phyloP scores from a whole-genome alignment of 2,113 vertebrate species.

The Monarcha castaneiventris region DNA sequence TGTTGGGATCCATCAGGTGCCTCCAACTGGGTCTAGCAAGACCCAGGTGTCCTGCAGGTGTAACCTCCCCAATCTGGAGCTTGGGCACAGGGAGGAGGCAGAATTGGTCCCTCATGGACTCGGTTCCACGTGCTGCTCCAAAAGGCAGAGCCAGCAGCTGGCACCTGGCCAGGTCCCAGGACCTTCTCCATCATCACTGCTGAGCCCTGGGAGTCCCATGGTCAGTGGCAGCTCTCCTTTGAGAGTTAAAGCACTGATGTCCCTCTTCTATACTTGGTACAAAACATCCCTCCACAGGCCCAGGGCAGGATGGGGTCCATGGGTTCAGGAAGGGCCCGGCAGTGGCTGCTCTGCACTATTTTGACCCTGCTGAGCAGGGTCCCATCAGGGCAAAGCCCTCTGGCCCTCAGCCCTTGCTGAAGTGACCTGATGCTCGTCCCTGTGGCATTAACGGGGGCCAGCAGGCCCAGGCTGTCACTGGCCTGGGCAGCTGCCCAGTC shows the following conservation, averaged over 20 bases:
- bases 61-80: background rate
- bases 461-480: background rate
- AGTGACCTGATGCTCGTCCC: too few relatives aligned
- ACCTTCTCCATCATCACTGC: fast-evolving
- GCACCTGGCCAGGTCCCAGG: background rate
- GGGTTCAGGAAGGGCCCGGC: too few relatives aligned
- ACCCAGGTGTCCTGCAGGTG: too few relatives aligned
- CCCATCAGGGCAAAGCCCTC: background rate
- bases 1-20: background rate
- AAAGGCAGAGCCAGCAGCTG: background rate
- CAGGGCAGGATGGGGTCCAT: background rate
- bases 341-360: background rate
- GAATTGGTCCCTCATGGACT: background rate
- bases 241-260: background rate
- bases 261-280: too few relatives aligned
- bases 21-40: too few relatives aligned
- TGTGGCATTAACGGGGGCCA: background rate
- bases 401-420: background rate
- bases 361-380: background rate
- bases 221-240: background rate
- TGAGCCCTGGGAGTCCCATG: background rate
- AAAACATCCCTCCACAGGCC: background rate
- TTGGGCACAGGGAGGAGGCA: fast-evolving
- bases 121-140: fast-evolving
- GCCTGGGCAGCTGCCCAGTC: background rate